phyloP scores from a whole-genome alignment of 2,797 vertebrate species.

The Cetoscarus ocellatus region DNA sequence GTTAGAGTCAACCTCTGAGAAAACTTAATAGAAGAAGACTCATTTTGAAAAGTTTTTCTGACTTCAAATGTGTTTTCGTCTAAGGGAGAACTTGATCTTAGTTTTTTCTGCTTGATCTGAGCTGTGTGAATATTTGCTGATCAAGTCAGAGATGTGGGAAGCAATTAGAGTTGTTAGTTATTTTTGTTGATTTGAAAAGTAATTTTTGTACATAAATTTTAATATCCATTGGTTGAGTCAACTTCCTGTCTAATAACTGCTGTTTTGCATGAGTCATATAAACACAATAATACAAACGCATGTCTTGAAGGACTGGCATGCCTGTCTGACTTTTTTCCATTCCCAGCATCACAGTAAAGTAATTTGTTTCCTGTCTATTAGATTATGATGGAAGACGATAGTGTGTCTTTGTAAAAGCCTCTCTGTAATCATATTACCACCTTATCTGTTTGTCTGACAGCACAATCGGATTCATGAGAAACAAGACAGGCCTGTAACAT shows the following conservation, averaged over 20 bases:
- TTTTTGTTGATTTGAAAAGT: background rate
- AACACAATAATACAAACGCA: constrained; percentile 1
- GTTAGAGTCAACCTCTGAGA: too few relatives aligned
- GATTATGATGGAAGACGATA: constrained; percentile 70
- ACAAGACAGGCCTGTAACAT: constrained; percentile 28
- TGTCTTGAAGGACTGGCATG: constrained; percentile 17
- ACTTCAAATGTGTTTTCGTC: too few relatives aligned
- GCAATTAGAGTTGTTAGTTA: background rate
- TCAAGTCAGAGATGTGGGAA: too few relatives aligned
- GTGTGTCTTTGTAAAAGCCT: constrained; percentile 63
- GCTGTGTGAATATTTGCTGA: too few relatives aligned
- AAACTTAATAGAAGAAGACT: too few relatives aligned
- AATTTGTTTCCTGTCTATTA: constrained; percentile 65
- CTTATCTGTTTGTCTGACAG: constrained; percentile 57
- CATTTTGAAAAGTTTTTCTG: too few relatives aligned
- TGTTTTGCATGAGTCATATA: background rate
- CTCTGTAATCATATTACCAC: constrained; percentile 74
- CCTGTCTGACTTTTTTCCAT: constrained; percentile 39
- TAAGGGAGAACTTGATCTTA: too few relatives aligned
- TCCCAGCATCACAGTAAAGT: constrained; percentile 46
- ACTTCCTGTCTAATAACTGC: background rate
- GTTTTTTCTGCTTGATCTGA: too few relatives aligned
- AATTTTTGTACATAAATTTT: background rate
- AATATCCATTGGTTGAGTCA: background rate
- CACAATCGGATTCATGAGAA: constrained; percentile 44